A percentile compares a stretch with the other conserved stretches of the same genome.
These are phyloP conservation scores for Ferrisia virgata DNA, from an alignment of 2,888 invertebrate genomes.

Conservation along the genomic window DNA sequence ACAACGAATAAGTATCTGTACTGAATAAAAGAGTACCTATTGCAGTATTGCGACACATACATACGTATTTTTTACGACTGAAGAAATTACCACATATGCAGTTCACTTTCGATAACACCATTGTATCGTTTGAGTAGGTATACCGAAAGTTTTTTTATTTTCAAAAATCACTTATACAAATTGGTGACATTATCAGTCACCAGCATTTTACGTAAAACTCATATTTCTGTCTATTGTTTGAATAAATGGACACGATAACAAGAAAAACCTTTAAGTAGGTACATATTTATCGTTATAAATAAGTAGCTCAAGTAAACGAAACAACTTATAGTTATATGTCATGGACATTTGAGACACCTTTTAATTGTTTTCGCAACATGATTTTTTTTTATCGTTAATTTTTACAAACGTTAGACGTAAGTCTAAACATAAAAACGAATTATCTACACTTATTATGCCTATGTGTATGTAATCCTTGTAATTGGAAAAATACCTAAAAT, in stretches of 20 bases:
- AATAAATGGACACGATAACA: neutral
- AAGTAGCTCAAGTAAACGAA: neutral
- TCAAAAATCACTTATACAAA: conserved; percentile 27
- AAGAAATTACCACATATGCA: neutral
- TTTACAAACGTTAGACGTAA: neutral
- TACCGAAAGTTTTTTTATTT: conserved; percentile 8
- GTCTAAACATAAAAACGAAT: too few species aligned
- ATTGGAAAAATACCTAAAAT: too few species aligned
- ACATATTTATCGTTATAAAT: neutral
- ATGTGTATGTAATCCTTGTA: too few species aligned
- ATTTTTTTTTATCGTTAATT: neutral
- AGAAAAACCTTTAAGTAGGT: neutral
- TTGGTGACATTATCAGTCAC: conserved; percentile 17
- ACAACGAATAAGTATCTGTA: neutral
- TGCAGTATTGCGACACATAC: conserved; percentile 12
- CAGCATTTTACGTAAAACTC: neutral
- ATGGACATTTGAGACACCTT: neutral
- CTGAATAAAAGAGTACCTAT: neutral
- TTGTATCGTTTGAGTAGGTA: too few species aligned
- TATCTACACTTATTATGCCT: too few species aligned
- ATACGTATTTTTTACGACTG: neutral
- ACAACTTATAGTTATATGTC: neutral
- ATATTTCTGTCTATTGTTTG: neutral
- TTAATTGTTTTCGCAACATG: neutral
- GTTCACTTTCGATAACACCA: neutral